Conservation (phyloP, 1,140 invertebrate genomes). For the Drosophila melanica region DNA sequence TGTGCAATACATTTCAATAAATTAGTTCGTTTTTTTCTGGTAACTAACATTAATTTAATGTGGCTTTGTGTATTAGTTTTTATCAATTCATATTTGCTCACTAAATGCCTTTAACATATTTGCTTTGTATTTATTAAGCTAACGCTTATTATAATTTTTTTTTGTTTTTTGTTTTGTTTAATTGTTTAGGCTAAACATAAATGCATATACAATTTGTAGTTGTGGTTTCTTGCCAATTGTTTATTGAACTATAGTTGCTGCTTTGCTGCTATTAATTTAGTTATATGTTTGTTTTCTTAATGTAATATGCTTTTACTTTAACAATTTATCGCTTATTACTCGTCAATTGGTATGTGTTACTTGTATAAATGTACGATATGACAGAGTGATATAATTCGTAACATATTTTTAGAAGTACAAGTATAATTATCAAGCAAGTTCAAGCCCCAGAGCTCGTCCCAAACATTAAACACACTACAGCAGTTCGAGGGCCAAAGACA, state of each 20-base stretch:
- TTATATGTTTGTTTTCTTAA: conserved; percentile 50
- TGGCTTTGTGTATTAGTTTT: conserved; percentile 46
- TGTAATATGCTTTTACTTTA: conserved; percentile 58
- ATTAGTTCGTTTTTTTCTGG: conserved; percentile 71
- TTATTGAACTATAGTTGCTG: conserved; percentile 74
- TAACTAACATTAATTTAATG: conserved; percentile 60
- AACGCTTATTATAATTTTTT: conserved; percentile 30
- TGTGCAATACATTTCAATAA: conserved; percentile 82
- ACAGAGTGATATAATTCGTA: conserved; percentile 81
- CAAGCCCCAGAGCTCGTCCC: conserved; percentile 39
- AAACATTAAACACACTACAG: conserved; percentile 38
- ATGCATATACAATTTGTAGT: conserved; percentile 79
- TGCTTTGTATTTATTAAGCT: conserved; percentile 43
- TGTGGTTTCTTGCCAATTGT: conserved; percentile 63
- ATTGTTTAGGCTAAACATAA: conserved; percentile 68
- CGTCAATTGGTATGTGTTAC: conserved; percentile 53
- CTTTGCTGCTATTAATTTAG: conserved; percentile 72
- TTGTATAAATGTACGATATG: conserved; percentile 82
- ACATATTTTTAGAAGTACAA: conserved; percentile 74
- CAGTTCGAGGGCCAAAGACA: conserved; percentile 34
- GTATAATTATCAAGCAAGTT: conserved; percentile 60
- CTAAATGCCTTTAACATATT: conserved; percentile 58
- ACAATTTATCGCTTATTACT: conserved; percentile 50
- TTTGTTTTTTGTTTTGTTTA: conserved; percentile 30
- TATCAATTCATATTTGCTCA: conserved; percentile 73